Evolutionary conservation across 2,113 vertebrate species (phyloP), one percentile per base, ranked within the genome.

Genomic region (Oryzias celebensis): DNA sequence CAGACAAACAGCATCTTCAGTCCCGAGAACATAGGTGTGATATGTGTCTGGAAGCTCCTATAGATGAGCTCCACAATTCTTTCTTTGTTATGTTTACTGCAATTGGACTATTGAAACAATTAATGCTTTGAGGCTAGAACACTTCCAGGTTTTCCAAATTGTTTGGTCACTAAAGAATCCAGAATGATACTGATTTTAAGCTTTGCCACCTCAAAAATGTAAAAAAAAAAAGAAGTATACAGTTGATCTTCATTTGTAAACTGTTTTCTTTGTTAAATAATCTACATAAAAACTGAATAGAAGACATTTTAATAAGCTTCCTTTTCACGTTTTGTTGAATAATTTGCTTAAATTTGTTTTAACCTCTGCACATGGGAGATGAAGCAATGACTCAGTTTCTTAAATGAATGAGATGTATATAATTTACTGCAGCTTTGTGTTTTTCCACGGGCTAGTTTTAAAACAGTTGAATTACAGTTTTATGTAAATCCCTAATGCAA

Each of bases 371-470:
- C 3, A 6, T 16, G 1, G 1, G 23, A 51, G 20, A 47, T 47
- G 5, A 47, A 18, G 14, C 49, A 14, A 26, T 26, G 26, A 52
- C 15, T 14, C 13, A 7, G 16, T 20, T 26, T 7, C 4, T 4
- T 46, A 14, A 45, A 15, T 12, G 44, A 16, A 45, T 4, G 14
- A 15, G 16, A 45, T 26, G 3, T 26, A 26, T 26, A 45, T 45
- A 3, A 64, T 70, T 84, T 71, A 36, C 8, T 36, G 36, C 36
- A 36, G 36, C 36, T 36, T 36, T 13, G 0, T 6, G 4, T 28
- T 28, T 28, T 28, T 28, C 5, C 26, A 28, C 26, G 4, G 26
- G 26, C 26, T 6, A 28, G 26, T 28, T 28, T 28, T 28, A 28
- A 12, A 8, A 36, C 7, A 1, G 7, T 7, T 8, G 8, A 31